These are phyloP conservation scores for Caenorhabditis remanei DNA, from an alignment of 1,140 invertebrate species.

Conservation along the genomic window DNA sequence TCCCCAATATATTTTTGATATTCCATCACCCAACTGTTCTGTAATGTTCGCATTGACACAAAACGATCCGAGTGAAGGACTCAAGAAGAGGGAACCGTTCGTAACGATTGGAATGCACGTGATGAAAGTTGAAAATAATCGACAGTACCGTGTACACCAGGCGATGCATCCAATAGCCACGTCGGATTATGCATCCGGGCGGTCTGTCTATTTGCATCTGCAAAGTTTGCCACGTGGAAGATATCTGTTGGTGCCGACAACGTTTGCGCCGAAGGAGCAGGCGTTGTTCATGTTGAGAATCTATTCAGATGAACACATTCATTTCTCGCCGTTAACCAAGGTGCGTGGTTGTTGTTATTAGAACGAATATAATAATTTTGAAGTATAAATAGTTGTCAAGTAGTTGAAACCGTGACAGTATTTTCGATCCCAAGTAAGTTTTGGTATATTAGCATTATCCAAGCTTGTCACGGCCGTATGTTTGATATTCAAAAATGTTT, in stretches of 20 bases:
- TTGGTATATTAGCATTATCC: too few species aligned
- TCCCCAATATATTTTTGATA: conserved; percentile 69
- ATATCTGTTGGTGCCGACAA: conserved; percentile 75
- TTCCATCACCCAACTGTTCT: conserved; percentile 61
- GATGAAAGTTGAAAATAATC: conserved; percentile 75
- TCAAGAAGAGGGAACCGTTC: conserved; percentile 73
- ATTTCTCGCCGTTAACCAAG: conserved; percentile 63
- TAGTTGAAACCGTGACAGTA: too few species aligned
- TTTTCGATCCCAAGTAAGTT: too few species aligned
- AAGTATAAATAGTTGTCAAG: too few species aligned
- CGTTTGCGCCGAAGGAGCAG: conserved; percentile 75
- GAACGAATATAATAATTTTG: too few species aligned
- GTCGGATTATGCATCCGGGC: conserved; percentile 70
- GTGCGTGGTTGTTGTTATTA: neutral
- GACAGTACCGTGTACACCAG: conserved; percentile 73
- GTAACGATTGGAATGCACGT: conserved; percentile 77
- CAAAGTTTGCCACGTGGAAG: conserved; percentile 58
- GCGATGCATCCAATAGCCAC: conserved; percentile 72
- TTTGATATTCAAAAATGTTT: too few species aligned
- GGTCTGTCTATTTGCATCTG: conserved; percentile 70
- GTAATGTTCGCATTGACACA: conserved; percentile 76
- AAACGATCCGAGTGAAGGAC: conserved; percentile 67
- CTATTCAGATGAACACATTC: conserved; percentile 69
- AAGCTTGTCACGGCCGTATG: too few species aligned
- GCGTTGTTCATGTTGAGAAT: conserved; percentile 74